Evolutionary conservation across 2,113 vertebrate genomes (phyloP).

Genomic region (Clinocottus analis): DNA sequence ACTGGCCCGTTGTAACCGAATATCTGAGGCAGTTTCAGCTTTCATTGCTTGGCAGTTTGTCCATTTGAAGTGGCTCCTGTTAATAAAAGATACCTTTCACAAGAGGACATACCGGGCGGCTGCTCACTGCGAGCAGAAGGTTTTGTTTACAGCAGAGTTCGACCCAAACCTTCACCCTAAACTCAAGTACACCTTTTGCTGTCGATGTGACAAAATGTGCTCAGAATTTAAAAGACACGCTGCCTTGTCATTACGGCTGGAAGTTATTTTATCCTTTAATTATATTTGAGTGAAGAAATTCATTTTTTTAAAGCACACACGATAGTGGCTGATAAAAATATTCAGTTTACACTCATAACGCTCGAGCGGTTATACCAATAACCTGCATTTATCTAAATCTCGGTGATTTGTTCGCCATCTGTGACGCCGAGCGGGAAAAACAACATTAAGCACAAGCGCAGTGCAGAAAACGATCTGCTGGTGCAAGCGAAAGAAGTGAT

Average conservation of each 20-base stretch:
- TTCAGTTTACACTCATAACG: background rate
- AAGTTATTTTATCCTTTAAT: background rate
- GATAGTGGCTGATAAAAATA: background rate
- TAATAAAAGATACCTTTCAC: background rate
- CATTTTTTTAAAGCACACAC: background rate
- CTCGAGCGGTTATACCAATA: background rate
- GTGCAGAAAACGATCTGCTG: background rate
- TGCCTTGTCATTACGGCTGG: background rate
- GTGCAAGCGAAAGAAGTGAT: background rate
- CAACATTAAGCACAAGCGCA: background rate
- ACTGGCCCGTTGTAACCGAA: background rate
- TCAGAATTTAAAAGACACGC: background rate
- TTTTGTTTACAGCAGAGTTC: background rate
- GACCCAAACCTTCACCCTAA: background rate
- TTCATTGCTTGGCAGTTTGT: slow-evolving; percentile 19
- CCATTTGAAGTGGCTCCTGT: background rate
- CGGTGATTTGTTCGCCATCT: background rate
- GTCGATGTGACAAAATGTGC: background rate
- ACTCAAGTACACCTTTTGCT: background rate
- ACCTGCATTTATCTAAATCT: slow-evolving; percentile 16
- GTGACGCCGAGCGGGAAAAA: background rate
- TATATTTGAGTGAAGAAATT: background rate
- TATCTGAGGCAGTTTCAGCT: background rate
- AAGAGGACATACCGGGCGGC: background rate
- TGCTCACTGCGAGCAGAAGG: background rate